Evolutionary conservation across 2,888 invertebrate genomes (phyloP), one percentile per base, ranked within the genome.

Genomic region (Thumatha senex): DNA sequence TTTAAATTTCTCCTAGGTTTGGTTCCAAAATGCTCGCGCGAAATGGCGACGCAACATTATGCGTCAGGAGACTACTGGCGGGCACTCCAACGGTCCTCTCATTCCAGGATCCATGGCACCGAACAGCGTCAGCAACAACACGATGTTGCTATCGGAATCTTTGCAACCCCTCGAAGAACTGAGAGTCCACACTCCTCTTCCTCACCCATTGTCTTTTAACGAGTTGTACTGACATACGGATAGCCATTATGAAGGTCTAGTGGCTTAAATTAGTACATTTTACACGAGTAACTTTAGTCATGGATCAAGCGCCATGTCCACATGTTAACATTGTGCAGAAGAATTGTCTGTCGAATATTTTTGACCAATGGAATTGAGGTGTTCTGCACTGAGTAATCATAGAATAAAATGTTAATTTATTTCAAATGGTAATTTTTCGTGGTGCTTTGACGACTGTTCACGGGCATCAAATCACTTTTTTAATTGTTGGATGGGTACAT

Each of bases 1-100:
- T 24, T 24, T 5, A n/a, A n/a, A 24, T 24, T 24, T 24, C 2
- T 24, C 18, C 74, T 64, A 99, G 98, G 99, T 99, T 1, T 99
- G 99, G 99, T 99, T 99, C 86, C 99, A 99, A 94, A 99, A 99
- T 82, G 99, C 99, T 0, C 93, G 99, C 46, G 99, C 99, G 34
- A 99, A 99, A 92, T 99, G 98, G 96, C 95, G 99, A 63, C 94
- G 99, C 46, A 98, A 97, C 84, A 94, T 97, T 80, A 96, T 97
- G 96, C 92, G 97, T 44, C 97, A 97, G 76, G 97, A 97, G 76
- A 75, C 89, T 0, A 85, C 80, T 0, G 18, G 18, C 18, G 72
- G 74, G 0, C 85, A 76, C 46, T 53, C 73, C 14, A 86, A 84
- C 42, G 82, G 84, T 0, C 48, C 67, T 10, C 57, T 87, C 3